Percentiles rank a stretch among this genome's conserved stretches.
Evolutionary conservation across 2,113 vertebrate species (phyloP).

Genomic region (Istiophorus platypterus): DNA sequence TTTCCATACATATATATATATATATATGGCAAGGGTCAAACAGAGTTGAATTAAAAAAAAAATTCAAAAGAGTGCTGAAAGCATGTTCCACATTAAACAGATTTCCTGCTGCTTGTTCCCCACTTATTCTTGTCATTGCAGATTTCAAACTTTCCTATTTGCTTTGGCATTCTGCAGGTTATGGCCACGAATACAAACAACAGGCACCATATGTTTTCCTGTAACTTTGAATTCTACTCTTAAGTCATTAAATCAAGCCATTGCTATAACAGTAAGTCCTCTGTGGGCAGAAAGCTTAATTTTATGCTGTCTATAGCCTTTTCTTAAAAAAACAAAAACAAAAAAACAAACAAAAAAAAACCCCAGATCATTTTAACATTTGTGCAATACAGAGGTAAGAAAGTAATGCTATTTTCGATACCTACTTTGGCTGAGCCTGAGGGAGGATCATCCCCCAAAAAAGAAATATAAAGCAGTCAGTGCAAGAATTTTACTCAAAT

Average conservation of each 20-base stretch:
- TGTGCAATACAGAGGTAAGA: neutral
- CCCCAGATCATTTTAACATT: too few relatives aligned
- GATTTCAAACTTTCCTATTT: constrained; percentile 55
- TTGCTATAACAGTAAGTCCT: constrained; percentile 2
- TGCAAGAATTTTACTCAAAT: too few relatives aligned
- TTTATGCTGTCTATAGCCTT: constrained; percentile 35
- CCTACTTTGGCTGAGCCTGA: too few relatives aligned
- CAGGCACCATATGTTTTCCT: constrained; percentile 40
- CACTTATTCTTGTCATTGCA: constrained; percentile 45
- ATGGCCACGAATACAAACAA: constrained; percentile 52
- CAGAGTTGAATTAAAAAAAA: constrained; percentile 49
- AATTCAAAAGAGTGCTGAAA: constrained; percentile 35
- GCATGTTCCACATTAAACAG: constrained; percentile 64
- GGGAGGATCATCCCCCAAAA: neutral
- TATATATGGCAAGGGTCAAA: constrained; percentile 51
- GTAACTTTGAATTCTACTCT: constrained; percentile 18
- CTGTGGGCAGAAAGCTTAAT: constrained; percentile 3
- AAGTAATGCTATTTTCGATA: too few relatives aligned
- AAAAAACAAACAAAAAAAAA: too few relatives aligned
- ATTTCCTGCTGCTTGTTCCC: constrained; percentile 60
- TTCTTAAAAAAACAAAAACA: constrained; percentile 44
- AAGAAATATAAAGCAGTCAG: neutral
- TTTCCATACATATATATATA: neutral
- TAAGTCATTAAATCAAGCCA: constrained; percentile 26
- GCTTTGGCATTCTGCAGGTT: constrained; percentile 59